phyloP scores from a whole-genome alignment of 2,888 invertebrate genomes.

The Malthinus flaveolus region DNA sequence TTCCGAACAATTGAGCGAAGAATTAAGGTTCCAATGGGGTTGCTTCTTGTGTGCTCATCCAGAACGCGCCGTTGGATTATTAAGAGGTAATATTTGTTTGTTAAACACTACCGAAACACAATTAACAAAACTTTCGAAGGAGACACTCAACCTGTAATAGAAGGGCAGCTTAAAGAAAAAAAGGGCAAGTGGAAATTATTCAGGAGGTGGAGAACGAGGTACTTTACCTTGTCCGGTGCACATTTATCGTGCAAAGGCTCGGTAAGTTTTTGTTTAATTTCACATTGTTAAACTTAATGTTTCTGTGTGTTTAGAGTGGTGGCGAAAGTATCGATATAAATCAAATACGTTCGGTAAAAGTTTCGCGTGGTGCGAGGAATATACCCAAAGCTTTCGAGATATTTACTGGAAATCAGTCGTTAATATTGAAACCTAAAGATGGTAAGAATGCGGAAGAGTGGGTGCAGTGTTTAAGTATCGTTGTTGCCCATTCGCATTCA shows the following conservation, averaged over 20 bases:
- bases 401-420: constrained; percentile 89
- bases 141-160: constrained; percentile 84
- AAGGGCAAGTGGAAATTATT: constrained; percentile 91
- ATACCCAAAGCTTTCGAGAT: constrained; percentile 97
- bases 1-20: constrained; percentile 58
- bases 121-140: constrained; percentile 42
- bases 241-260: constrained; percentile 86
- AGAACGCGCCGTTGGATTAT: constrained; percentile 82
- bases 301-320: constrained; percentile 66
- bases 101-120: no score
- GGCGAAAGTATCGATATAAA: constrained; percentile 88
- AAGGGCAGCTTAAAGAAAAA: constrained; percentile 89
- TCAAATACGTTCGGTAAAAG: constrained; percentile 93
- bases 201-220: constrained; percentile 88
- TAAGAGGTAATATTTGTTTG: constrained; percentile 57
- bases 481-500: constrained; percentile 84
- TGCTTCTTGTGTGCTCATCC: constrained; percentile 94
- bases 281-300: not conserved
- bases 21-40: constrained; percentile 73
- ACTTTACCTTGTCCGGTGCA: constrained; percentile 92
- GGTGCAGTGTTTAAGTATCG: constrained; percentile 93
- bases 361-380: constrained; percentile 86
- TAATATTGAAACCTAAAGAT: constrained; percentile 92
- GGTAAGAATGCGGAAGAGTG: constrained; percentile 94
- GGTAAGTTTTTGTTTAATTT: constrained; percentile 57